Base-by-base conservation (phyloP, 2,113 vertebrate species). In the Coptodon rendalli region DNA sequence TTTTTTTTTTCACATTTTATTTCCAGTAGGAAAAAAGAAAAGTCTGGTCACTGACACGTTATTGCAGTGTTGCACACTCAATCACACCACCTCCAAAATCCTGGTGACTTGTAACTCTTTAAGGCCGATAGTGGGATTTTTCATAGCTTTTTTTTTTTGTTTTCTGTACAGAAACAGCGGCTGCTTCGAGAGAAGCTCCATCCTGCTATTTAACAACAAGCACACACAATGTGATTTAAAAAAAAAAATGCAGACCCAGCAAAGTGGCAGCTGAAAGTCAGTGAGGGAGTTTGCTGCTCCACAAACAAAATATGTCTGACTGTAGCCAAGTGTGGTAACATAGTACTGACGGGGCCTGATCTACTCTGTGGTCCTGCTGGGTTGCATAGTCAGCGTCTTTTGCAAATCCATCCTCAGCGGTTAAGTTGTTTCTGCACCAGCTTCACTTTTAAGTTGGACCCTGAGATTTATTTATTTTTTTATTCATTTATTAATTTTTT, bases 1-100 rank as follows among this genome's bases (percentile, higher is more conserved):
- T 66, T 61, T 91, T 90, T 89, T 66, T 61, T 38, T 88, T 88
- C 34, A 90, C 17, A 83, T 89, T 96, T 96, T 95, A 97, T 96
- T 96, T 93, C 76, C 71, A 95, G 89, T 93, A 95, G 86, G 92
- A 95, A 95, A 95, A 78, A 80, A 66, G 34, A 91, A 89, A 92
- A 84, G 84, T 90, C 87, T n/a, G 91, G 48, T 92, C 91, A 93
- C 93, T 91, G 93, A 94, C 90, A 94, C 73, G 87, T 95, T 96
- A 95, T 94, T 95, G 95, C 94, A 95, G 87, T 88, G 91, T 94
- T 94, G 90, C 94, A 96, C 90, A 96, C 92, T 92, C 91, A 93
- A 59, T 95, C 92, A 95, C 91, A 94, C 22, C 91, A 94, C 17
- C 27, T 59, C 36, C 84, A 93, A 94, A 95, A 95, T 86, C 90